Evolutionary conservation across 2,797 vertebrate genomes (phyloP), one percentile per base, ranked within the genome.

Genomic region (Lycodopsis pacificus): DNA sequence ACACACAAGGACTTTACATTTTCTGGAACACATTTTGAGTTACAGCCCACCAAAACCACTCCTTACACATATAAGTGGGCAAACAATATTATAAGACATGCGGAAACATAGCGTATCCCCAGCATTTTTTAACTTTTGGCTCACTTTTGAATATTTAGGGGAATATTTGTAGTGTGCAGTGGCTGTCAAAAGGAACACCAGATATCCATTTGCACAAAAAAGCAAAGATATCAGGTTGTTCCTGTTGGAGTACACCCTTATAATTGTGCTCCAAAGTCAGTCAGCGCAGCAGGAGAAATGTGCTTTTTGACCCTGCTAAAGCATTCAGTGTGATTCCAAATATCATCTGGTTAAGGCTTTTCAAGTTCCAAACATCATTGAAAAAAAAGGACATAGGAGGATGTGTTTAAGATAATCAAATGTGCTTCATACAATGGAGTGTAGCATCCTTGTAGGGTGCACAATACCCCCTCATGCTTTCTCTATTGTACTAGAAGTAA

Each of bases 391-490:
- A n/a, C n/a, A n/a, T 77, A 68, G 51, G 65, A 59, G 27, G 68
- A 80, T 69, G n/a, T 76, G 59, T 84, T 84, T 19, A 32, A n/a
- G n/a, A 72, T 79, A 75, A 80, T 76, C 36, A 70, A 65, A 84
- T 82, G 10, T 65, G 72, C 56, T 71, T 75, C 46, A 77, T 42
- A 51, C 67, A 78, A 38, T 38, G 49, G 34, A 66, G 66, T 63
- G 44, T 49, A 51, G 32, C 38, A 57, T 69, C 34, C 49, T 66
- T 59, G 69, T 53, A 11, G n/a, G 48, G 6, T 42, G 75, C 25
- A 27, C 13, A 69, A 49, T 38, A 65, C 69, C 72, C 66, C 34
- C 27, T 57, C 36, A 38, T 65, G 40, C 20, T 34, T 71, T 54
- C 61, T 75, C 73, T 64, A 20, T 67, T 57, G 57, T n/a, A 53